Percentiles rank a stretch among this genome's conserved stretches.
Evolutionary conservation across 2,888 invertebrate genomes (phyloP).

Genomic region (Noctua fimbriata): DNA sequence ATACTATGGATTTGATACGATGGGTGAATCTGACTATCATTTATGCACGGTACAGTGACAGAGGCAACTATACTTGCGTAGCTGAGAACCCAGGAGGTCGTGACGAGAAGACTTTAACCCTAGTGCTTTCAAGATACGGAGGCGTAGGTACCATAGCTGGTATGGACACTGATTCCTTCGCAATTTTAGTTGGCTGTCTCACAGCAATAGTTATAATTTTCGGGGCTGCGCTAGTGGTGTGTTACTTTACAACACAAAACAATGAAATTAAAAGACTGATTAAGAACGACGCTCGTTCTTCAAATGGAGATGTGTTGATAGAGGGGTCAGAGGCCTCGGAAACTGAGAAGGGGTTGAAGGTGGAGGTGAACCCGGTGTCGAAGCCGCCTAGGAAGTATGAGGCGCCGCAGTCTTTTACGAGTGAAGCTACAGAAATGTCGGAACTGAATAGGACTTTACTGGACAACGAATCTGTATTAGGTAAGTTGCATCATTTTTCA

Average conservation of each 20-base stretch:
- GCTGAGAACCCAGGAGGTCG: conserved; percentile 96
- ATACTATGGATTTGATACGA: conserved; percentile 86
- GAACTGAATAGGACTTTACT: conserved; percentile 94
- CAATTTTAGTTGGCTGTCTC: conserved; percentile 88
- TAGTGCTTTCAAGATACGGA: conserved; percentile 89
- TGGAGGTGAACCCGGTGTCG: conserved; percentile 95
- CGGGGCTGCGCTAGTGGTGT: conserved; percentile 86
- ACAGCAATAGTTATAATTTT: conserved; percentile 87
- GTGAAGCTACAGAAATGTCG: conserved; percentile 94
- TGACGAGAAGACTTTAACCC: conserved; percentile 93
- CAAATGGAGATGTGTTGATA: conserved; percentile 92
- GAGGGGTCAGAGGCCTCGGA: conserved; percentile 94
- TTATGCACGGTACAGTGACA: conserved; percentile 91
- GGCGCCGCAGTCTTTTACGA: conserved; percentile 91
- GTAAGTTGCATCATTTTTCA: conserved; percentile 85
- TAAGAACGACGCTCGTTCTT: conserved; percentile 91
- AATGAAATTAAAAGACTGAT: conserved; percentile 90
- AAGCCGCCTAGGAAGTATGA: conserved; percentile 95
- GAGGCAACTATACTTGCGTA: conserved; percentile 94
- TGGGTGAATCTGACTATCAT: conserved; percentile 93
- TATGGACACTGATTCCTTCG: conserved; percentile 88
- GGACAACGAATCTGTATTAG: conserved; percentile 93
- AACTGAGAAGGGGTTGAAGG: conserved; percentile 94
- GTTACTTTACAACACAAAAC: conserved; percentile 89
- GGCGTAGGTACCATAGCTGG: conserved; percentile 85